Percentiles rank a stretch among this genome's conserved stretches.
phyloP scores from a whole-genome alignment of 2,888 invertebrate species.

The Sipha maydis region DNA sequence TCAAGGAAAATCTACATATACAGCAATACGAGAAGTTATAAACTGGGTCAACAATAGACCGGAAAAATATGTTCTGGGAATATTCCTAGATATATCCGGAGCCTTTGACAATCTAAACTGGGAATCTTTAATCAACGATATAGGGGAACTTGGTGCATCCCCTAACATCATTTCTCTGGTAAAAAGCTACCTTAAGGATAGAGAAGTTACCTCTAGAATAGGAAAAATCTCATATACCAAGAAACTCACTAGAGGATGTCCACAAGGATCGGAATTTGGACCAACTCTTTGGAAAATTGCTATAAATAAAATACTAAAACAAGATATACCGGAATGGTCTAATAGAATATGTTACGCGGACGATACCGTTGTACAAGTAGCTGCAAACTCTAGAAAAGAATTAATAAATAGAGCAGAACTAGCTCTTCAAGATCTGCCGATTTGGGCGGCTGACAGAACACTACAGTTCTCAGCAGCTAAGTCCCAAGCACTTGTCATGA shows the following conservation, averaged over 20 bases:
- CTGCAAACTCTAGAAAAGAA: background rate
- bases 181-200: background rate
- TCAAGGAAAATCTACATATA: no score
- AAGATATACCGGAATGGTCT: background rate
- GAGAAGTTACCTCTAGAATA: background rate
- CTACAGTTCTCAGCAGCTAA: background rate
- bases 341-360: background rate
- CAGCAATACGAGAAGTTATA: no score
- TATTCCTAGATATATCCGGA: background rate
- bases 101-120: background rate
- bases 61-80: background rate
- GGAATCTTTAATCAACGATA: background rate
- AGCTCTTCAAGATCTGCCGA: background rate
- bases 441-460: background rate
- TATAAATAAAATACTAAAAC: background rate
- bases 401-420: background rate
- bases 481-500: background rate
- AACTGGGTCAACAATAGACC: background rate
- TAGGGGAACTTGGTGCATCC: background rate
- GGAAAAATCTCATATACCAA: background rate
- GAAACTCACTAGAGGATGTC: background rate
- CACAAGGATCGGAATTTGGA: background rate
- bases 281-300: background rate
- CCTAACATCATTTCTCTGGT: background rate
- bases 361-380: background rate